A percentile compares a stretch with the other conserved stretches of the same genome.
phyloP scores from a whole-genome alignment of 2,888 invertebrate species.

The Mythimna impura region DNA sequence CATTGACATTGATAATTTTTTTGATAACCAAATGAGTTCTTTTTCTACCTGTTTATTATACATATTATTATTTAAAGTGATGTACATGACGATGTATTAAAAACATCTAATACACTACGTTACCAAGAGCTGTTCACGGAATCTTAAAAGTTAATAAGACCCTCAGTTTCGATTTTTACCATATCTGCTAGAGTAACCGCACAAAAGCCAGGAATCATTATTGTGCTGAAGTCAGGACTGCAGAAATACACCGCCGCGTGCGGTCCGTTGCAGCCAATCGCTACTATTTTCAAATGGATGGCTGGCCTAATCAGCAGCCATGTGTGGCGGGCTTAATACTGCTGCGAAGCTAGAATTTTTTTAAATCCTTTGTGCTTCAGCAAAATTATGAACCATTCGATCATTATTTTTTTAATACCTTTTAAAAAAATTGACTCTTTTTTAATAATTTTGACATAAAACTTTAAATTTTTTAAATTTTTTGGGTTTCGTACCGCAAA shows the following conservation, averaged over 20 bases:
- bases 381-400: neutral
- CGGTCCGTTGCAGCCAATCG: conserved; percentile 17
- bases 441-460: no score
- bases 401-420: neutral
- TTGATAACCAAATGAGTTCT: no score
- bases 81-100: no score
- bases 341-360: neutral
- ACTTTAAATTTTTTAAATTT: no score
- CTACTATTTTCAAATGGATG: conserved; percentile 5
- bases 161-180: neutral
- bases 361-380: neutral
- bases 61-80: no score
- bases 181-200: no score
- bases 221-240: neutral
- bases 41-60: no score
- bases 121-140: no score
- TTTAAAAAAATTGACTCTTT: no score
- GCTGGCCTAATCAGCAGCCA: conserved; percentile 25
- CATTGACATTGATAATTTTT: no score
- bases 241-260: conserved; percentile 3
- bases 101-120: no score
- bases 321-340: neutral
- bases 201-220: neutral
- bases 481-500: no score
- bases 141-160: neutral